Conservation (phyloP, 2,797 vertebrate species). For the Molossus molossus region DNA sequence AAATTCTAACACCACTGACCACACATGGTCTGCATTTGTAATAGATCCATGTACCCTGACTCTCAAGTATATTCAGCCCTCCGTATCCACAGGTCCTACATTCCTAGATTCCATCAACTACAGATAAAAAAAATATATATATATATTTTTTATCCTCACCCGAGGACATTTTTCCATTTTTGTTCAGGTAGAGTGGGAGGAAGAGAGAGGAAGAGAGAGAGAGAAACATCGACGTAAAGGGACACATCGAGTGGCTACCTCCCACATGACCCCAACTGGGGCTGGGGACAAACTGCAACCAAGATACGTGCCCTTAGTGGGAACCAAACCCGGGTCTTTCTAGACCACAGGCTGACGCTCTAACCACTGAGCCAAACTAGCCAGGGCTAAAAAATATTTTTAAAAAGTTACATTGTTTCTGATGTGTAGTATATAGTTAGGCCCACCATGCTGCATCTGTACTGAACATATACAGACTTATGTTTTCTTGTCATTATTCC, state of each 20-base stretch:
- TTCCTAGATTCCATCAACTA: not conserved
- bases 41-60: not conserved
- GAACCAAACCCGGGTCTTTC: no score
- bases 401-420: not conserved
- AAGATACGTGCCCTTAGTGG: no score
- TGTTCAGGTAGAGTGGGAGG: no score
- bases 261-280: no score
- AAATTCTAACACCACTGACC: not conserved
- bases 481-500: not conserved
- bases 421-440: not conserved
- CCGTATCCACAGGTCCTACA: not conserved
- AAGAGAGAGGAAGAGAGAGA: no score
- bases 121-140: not conserved
- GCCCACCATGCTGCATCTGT: not conserved
- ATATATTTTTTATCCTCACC: no score
- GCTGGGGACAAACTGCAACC: no score
- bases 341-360: no score
- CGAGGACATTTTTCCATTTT: no score
- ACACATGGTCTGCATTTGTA: not conserved
- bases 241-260: no score
- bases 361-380: no score
- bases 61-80: not conserved
- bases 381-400: not conserved
- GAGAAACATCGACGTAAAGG: no score
- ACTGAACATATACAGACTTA: not conserved